These are phyloP conservation scores for Ctenopoma kingsleyae DNA, from an alignment of 2,797 vertebrate genomes.

Conservation along the genomic window DNA sequence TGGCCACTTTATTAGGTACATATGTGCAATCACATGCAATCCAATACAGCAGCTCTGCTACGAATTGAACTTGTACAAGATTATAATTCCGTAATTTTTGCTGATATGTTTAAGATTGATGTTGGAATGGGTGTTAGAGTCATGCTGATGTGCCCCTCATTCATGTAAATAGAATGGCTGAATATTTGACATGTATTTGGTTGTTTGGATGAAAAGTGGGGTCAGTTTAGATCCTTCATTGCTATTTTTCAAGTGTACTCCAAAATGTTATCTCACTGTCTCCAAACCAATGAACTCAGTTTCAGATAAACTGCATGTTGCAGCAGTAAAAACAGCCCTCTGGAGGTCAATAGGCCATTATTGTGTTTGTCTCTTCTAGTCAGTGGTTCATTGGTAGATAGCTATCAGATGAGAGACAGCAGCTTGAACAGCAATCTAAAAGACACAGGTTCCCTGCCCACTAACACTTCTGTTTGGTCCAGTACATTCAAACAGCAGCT, in stretches of 20 bases:
- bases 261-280: neutral
- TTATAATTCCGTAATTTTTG: too few species aligned
- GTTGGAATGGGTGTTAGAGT: too few species aligned
- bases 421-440: slow-evolving; percentile 42
- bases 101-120: too few species aligned
- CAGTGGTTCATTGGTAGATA: slow-evolving; percentile 70
- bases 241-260: neutral
- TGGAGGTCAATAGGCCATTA: slow-evolving; percentile 72
- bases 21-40: too few species aligned
- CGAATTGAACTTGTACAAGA: too few species aligned
- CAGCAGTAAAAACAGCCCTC: slow-evolving; percentile 21
- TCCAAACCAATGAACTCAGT: neutral
- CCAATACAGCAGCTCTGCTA: too few species aligned
- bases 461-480: neutral
- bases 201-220: too few species aligned
- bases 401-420: slow-evolving; percentile 49
- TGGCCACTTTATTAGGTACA: too few species aligned
- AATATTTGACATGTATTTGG: too few species aligned
- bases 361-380: slow-evolving; percentile 55
- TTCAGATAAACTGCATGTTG: slow-evolving; percentile 14
- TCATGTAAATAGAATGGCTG: too few species aligned
- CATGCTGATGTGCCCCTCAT: too few species aligned
- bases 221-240: too few species aligned
- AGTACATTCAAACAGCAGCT: neutral
- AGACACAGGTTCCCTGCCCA: slow-evolving; percentile 16